Conservation (phyloP, 1,140 invertebrate species). For the Dryas iulia region DNA sequence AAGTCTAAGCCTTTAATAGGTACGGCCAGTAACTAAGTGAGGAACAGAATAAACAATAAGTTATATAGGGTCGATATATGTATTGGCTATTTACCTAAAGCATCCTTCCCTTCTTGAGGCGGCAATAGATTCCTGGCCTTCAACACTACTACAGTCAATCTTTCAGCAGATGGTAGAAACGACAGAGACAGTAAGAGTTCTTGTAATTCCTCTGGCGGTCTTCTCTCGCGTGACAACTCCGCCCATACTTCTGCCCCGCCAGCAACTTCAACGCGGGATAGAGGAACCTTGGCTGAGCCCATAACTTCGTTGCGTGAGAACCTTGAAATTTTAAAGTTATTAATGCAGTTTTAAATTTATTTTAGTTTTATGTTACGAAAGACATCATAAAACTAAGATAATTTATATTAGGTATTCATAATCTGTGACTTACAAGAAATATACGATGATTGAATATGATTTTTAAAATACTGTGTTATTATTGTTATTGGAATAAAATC, state of each 20-base stretch:
- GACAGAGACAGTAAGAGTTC: conserved; percentile 91
- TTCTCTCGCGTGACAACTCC: conserved; percentile 87
- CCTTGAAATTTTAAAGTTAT: conserved; percentile 50
- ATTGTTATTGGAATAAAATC: too few relatives aligned
- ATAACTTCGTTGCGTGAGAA: conserved; percentile 90
- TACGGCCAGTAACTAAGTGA: too few relatives aligned
- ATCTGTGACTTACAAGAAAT: too few relatives aligned
- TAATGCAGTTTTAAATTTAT: not conserved
- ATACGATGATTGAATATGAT: too few relatives aligned
- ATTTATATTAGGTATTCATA: too few relatives aligned
- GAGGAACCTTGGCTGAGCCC: conserved; percentile 86
- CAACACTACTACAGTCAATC: conserved; percentile 90
- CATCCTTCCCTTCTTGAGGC: conserved; percentile 83
- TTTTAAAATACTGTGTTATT: too few relatives aligned
- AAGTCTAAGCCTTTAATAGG: too few relatives aligned
- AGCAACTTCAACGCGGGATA: conserved; percentile 86
- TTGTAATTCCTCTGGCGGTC: conserved; percentile 89
- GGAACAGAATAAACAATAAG: too few relatives aligned
- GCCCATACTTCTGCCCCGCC: conserved; percentile 89
- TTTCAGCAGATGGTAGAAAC: conserved; percentile 92
- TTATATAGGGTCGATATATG: too few relatives aligned
- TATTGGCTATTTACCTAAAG: conserved; percentile 82
- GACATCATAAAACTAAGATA: too few relatives aligned
- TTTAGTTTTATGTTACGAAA: too few relatives aligned
- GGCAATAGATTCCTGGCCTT: conserved; percentile 91